Base-by-base conservation (phyloP, 2,113 vertebrate species). In the Triplophysa dalaica region DNA sequence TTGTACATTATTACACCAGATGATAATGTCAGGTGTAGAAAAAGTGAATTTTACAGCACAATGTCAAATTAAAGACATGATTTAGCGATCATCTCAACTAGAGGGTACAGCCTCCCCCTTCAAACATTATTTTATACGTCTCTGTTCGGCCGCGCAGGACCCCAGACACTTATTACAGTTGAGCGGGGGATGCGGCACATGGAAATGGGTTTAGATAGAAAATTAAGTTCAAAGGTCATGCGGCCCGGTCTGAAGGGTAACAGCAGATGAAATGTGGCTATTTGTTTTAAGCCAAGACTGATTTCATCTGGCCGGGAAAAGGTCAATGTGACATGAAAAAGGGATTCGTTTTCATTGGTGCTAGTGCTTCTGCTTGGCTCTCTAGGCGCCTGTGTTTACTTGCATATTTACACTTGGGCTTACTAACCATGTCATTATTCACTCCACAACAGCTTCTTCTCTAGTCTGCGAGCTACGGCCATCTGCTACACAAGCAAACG, bases 271-370 rank as follows among this genome's bases (percentile, higher is more conserved):
- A 95, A 96, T 94, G 93, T 93, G 94, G 92, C 93, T 94, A 93
- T 96, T 96, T 95, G 93, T 94, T 95, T 96, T 95, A 90, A 94
- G 93, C 93, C 92, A 90, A 89, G 92, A 92, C 94, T 91, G 93
- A 93, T 95, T 95, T 95, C 92, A 92, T 95, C 93, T 94, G 91
- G 93, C 89, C 88, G 90, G 83, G 81, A 86, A 96, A 97, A 97
- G 94, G 95, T 96, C 94, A 95, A 88, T 90, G 83, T 67, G 92
- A 95, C 94, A 94, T 88, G 86, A 90, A 93, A 93, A 93, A 94
- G 89, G 93, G 90, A 91, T 90, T 91, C 88, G 86, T 86, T 87
- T 87, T 87, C 91, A 83, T 80, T 85, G 85, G 61, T 80, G 75
- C 81, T 80, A 62, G 82, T 22, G 70, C 82, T 10, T 63, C 65